Evolutionary conservation across 1,140 invertebrate species (phyloP).

Genomic region (Heterodera schachtii): DNA sequence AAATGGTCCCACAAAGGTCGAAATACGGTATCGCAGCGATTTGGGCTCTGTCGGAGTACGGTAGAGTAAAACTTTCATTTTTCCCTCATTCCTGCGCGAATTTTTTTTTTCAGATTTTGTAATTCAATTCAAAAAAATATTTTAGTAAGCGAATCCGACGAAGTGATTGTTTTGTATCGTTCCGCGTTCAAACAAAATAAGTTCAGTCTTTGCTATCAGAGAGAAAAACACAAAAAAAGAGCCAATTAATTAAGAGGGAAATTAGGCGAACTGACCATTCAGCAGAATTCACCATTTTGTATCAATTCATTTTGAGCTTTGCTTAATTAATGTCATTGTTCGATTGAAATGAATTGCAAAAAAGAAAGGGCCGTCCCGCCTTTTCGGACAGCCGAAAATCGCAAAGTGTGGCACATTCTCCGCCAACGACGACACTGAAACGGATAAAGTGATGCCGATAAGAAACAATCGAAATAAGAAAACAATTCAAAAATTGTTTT

Average conservation of each 20-base stretch:
- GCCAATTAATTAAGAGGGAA: not conserved
- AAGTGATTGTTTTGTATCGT: conserved; percentile 36
- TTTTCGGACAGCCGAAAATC: conserved; percentile 41
- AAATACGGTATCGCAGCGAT: conserved; percentile 38
- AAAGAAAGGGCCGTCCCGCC: conserved; percentile 47
- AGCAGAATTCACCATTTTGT: too few species aligned
- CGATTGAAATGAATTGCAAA: conserved; percentile 45
- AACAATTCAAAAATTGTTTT: not conserved
- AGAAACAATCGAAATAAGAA: not conserved
- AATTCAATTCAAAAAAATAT: conserved; percentile 5
- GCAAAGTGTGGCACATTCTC: conserved; percentile 48
- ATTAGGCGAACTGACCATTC: too few species aligned
- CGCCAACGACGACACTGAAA: conserved; percentile 47
- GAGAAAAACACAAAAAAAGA: conserved; percentile 2
- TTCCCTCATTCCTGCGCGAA: not conserved
- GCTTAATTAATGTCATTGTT: conserved; percentile 10
- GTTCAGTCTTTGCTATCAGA: conserved; percentile 38
- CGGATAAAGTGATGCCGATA: conserved; percentile 15
- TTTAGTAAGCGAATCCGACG: conserved; percentile 13
- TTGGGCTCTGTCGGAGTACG: conserved; percentile 36
- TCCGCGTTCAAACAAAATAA: conserved; percentile 29
- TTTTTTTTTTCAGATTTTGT: conserved; percentile 25
- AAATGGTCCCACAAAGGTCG: conserved; percentile 21
- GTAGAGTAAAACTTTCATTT: conserved; percentile 1
- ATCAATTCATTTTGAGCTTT: not conserved